Base-by-base conservation (phyloP, 2,113 vertebrate genomes). In the Prionailurus viverrinus region DNA sequence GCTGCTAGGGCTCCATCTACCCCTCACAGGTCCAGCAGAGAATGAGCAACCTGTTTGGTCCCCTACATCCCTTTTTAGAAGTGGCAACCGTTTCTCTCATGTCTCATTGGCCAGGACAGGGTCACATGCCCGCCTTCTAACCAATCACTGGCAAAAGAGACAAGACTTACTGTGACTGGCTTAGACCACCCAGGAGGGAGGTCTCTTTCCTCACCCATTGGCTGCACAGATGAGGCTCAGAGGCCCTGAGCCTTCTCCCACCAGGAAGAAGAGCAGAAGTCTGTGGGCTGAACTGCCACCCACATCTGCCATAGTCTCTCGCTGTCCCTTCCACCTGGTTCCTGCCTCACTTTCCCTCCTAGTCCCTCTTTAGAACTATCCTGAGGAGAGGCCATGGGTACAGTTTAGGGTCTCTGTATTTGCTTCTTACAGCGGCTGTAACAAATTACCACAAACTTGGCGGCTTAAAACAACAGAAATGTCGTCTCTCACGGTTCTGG, bases 81-180 rank as follows among this genome's bases (percentile, higher is more conserved):
- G 19, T 23, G 36, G 13, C 74, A 92, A 89, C 6, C 29, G 36
- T 91, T 29, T 27, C 41, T 69, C 51, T 71, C 51, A 86, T 18
- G 65, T 91, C 25, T 85, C 41, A 89, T 58, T 95, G 84, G 39
- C 25, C 10, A 29, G 58, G 23, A 61, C 9, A 36, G 58, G n/a
- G n/a, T 68, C 97, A 83, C 36, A 51, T 31, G 29, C 19, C 36
- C 39, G 19, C 18, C 33, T 51, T 55, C 58, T 87, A 78, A 53
- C 95, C 91, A 79, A 88, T 74, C 41, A 45, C 74, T 25, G 63
- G 53, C 33, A 53, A 94, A n/a, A 13, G 36, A 86, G 45, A 48
- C 41, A 11, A 80, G 41, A n/a, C 36, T n/a, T 7, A 3, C 21
- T 16, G 5, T 14, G 58, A 91, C 5, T 66, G 36, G 87, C 48